phyloP scores from a whole-genome alignment of 1,140 invertebrate genomes.

The Leptoteleia sp. region DNA sequence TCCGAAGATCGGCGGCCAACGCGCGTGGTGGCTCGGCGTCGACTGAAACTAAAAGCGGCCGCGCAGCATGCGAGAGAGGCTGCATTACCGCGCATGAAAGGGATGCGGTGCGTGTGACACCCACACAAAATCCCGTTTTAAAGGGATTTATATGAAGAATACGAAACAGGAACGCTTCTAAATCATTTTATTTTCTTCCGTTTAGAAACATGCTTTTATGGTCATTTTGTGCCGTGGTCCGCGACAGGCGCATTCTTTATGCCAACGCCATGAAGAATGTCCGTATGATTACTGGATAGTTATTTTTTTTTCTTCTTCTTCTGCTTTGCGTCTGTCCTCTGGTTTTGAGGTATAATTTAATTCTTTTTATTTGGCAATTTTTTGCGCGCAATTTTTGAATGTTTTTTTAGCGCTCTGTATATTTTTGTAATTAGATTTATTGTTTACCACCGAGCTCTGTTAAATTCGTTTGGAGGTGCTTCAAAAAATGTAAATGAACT shows the following conservation, averaged over 20 bases:
- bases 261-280: too few species aligned
- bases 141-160: conserved; percentile 58
- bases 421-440: too few species aligned
- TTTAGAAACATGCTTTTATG: conserved; percentile 41
- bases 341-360: too few species aligned
- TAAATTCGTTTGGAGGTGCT: too few species aligned
- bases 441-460: too few species aligned
- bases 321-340: too few species aligned
- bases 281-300: too few species aligned
- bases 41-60: conserved; percentile 61
- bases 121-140: conserved; percentile 60
- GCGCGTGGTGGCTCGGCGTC: conserved; percentile 63
- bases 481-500: too few species aligned
- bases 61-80: conserved; percentile 57
- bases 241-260: not conserved
- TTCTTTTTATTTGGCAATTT: too few species aligned
- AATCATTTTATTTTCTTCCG: conserved; percentile 57
- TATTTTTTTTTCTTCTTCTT: too few species aligned
- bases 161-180: conserved; percentile 49
- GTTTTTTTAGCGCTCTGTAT: too few species aligned
- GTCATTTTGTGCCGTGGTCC: conserved; percentile 6
- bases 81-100: conserved; percentile 63
- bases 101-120: conserved; percentile 63
- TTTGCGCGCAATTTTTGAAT: too few species aligned
- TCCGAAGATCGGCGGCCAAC: conserved; percentile 43